Base-by-base conservation (phyloP, 2,113 vertebrate species). In the Lipophrys pholis region DNA sequence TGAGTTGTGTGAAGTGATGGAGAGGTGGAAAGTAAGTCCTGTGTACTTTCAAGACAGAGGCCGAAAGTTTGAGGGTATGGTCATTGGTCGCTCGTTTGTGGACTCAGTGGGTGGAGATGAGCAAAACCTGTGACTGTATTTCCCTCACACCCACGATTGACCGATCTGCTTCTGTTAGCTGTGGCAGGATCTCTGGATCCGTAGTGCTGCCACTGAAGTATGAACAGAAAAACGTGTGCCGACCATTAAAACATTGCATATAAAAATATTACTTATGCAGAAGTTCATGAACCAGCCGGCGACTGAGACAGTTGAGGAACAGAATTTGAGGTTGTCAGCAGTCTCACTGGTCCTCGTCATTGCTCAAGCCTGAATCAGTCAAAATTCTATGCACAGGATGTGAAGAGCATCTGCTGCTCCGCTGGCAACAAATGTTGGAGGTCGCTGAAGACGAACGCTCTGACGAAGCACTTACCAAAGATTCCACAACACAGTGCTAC, bases 401-500 rank as follows among this genome's bases (percentile, higher is more conserved):
- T 78, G 85, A 90, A 83, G 68, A 84, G 39, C 58, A 50, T 84
- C 70, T 67, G 61, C 63, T 67, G 55, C 51, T 78, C 55, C 42
- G 67, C 81, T 69, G 77, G 64, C 12, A 57, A 84, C 63, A 76
- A 69, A 60, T 68, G 58, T 49, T n/a, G 42, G 61, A 88, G 73
- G 76, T 76, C 21, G 1, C 61, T 5, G 6, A 46, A 71, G 69
- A 74, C 14, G 8, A 53, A 58, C 69, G 7, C 73, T 63, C 54
- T 75, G 83, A 84, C 51, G 0, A 67, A 63, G 78, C 67, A 69
- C 57, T 84, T 76, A 69, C 63, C 63, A 43, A 58, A 90, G 64
- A 88, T 87, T 89, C 84, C 89, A 90, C 83, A 90, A 91, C 89
- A 89, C 46, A 11, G 69, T 73, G 87, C 66, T 60, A 88, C 81